Percentiles rank a stretch among this genome's conserved stretches.
phyloP scores from a whole-genome alignment of 2,888 invertebrate genomes.

The Athalia rosae region DNA sequence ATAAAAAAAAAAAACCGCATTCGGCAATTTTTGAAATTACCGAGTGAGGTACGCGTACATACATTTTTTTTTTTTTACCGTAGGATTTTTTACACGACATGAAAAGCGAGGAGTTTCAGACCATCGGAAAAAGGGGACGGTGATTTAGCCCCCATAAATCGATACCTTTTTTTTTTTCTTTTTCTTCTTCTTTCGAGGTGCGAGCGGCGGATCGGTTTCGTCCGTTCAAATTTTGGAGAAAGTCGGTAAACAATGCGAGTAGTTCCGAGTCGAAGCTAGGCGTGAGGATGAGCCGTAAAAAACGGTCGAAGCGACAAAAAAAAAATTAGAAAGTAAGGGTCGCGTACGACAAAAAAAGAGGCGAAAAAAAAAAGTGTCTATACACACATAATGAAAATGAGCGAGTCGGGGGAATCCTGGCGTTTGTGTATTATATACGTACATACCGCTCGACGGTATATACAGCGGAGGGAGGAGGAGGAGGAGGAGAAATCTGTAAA shows the following conservation, averaged over 20 bases:
- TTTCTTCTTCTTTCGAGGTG: not conserved
- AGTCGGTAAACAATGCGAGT: constrained; percentile 35
- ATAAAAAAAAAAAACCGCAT: not conserved
- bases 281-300: constrained; percentile 3
- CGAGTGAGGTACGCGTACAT: no score
- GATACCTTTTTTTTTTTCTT: constrained; percentile 54
- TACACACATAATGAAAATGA: constrained; percentile 44
- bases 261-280: not conserved
- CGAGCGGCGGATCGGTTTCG: constrained; percentile 31
- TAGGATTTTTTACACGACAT: not conserved
- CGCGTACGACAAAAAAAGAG: constrained; percentile 54
- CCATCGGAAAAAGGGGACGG: constrained; percentile 20
- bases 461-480: not conserved
- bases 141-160: constrained; percentile 64
- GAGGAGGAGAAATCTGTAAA: constrained; percentile 33
- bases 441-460: not conserved
- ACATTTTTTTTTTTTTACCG: no score
- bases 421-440: not conserved
- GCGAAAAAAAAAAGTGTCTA: constrained; percentile 52
- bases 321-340: constrained; percentile 46
- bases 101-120: not conserved
- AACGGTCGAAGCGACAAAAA: not conserved
- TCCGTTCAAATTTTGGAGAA: constrained; percentile 30
- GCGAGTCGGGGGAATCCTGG: constrained; percentile 47
- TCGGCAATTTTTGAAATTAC: not conserved